Evolutionary conservation across 2,888 invertebrate species (phyloP), one percentile per base, ranked within the genome.

Genomic region (Labia minor): DNA sequence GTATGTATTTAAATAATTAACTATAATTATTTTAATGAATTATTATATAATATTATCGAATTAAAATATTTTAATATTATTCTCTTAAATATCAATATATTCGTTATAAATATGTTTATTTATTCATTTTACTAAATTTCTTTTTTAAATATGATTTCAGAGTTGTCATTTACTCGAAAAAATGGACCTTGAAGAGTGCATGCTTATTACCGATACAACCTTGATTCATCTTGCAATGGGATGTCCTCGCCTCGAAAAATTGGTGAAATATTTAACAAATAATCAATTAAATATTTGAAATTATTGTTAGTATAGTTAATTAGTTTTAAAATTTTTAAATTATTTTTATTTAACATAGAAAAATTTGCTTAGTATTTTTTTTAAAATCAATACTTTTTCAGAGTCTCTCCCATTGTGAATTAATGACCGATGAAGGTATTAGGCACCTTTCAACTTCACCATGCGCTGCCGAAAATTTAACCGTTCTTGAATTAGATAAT

Each of bases 141-240:
- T n/a, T n/a, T n/a, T n/a, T n/a, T n/a, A n/a, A n/a, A n/a, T n/a
- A 67, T 61, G 71, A 70, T 81, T 81, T 19, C 77, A 95, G 91
- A 95, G 89, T 77, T 98, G 98, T 81, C 88, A 92, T 75, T 83
- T 91, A 75, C 81, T 99, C 73, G 96, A 97, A 77, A 88, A 95
- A 74, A 95, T 99, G 93, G 99, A 99, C 78, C 81, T 99, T 71
- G 99, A 99, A 77, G 99, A 99, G 79, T 99, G 99, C 78, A 89
- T 92, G 70, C 85, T 95, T 71, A 96, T 99, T 72, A 97, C 98
- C 0, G 99, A 99, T 79, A 83, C 88, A 62, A 96, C 98, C 0
- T 81, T 99, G 67, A 90, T 91, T 61, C 90, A 96, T 75, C 83
- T 99, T 71, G 92, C 97, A 62, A 91, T 90, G 82, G 95, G 96